Percentiles rank a stretch among this genome's conserved stretches.
Conservation (phyloP, 2,888 invertebrate genomes). For the Philereme transversata region DNA sequence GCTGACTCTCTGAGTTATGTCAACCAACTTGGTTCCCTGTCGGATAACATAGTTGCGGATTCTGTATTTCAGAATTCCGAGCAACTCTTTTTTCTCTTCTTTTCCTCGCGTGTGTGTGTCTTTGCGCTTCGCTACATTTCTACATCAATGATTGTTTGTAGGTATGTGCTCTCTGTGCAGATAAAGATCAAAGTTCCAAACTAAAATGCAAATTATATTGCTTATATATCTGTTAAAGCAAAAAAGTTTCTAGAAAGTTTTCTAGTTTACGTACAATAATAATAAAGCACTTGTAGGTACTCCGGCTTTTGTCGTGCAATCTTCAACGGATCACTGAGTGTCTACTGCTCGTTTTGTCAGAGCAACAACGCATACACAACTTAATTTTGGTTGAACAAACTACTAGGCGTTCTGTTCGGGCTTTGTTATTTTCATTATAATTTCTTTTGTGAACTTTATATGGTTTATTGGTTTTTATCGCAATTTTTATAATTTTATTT, state of each 20-base stretch:
- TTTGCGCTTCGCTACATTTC: too few species aligned
- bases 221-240: conserved; percentile 12
- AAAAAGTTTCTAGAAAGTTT: conserved; percentile 22
- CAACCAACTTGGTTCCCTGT: too few species aligned
- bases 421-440: background rate
- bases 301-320: conserved; percentile 16
- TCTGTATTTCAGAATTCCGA: too few species aligned
- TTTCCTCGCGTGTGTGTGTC: too few species aligned
- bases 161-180: background rate
- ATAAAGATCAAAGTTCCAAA: conserved; percentile 8
- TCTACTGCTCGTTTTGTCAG: conserved; percentile 21
- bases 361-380: conserved; percentile 29
- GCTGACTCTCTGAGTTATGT: too few species aligned
- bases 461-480: too few species aligned
- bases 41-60: too few species aligned
- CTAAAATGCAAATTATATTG: conserved; percentile 11
- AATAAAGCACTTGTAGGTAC: conserved; percentile 14
- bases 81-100: too few species aligned
- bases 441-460: background rate
- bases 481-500: too few species aligned
- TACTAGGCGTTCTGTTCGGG: conserved; percentile 36
- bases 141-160: background rate
- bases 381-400: conserved; percentile 42
- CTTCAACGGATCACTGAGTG: conserved; percentile 18
- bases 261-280: background rate